Evolutionary conservation across 2,797 vertebrate genomes (phyloP).

Genomic region (Sparus aurata): DNA sequence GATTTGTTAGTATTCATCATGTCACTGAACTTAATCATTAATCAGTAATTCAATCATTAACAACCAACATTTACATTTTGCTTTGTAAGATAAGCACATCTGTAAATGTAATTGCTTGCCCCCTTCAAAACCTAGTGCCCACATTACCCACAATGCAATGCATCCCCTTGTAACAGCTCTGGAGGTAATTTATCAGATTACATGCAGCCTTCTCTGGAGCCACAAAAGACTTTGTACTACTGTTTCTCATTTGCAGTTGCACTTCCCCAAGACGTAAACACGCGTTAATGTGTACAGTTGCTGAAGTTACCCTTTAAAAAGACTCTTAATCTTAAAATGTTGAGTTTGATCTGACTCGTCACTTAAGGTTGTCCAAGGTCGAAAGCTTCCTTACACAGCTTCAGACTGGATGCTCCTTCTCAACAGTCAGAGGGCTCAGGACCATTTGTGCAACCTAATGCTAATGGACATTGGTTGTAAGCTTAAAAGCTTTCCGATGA

Average conservation of each 20-base stretch:
- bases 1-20: background rate
- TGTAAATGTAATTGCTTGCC: background rate
- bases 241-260: no score
- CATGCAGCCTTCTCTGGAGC: no score
- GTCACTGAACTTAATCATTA: background rate
- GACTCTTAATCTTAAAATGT: no score
- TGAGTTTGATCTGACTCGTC: background rate
- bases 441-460: background rate
- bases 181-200: no score
- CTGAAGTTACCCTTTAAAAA: no score
- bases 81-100: background rate
- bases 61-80: background rate
- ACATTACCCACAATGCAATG: no score
- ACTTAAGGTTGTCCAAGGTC: background rate
- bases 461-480: background rate
- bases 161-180: no score
- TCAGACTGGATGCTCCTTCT: background rate
- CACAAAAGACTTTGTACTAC: no score
- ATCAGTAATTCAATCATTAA: background rate
- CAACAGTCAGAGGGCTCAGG: background rate
- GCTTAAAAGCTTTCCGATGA: conserved; percentile 5
- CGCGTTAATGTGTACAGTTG: no score
- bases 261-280: no score
- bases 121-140: no score
- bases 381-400: background rate